Evolutionary conservation across 2,888 invertebrate species (phyloP), one percentile per base, ranked within the genome.

Genomic region (Cataglyphis cursor): DNA sequence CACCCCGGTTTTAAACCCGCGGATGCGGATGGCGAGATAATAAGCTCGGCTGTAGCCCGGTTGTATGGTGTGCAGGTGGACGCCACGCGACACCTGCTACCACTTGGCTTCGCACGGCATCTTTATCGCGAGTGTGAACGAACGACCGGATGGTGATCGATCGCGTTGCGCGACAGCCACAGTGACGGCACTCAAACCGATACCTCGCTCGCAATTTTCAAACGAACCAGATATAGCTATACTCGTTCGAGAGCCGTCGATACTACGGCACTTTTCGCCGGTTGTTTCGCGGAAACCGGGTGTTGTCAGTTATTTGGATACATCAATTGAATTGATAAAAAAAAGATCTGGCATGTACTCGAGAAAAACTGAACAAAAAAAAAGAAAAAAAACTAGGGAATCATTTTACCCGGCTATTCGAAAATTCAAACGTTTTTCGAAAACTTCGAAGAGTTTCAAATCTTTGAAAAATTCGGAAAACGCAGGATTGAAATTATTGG

Each of bases 21-120:
- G 59, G 24, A 72, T 66, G 65, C 54, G 62, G 41, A 41, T 44
- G 51, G 35, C 41, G 61, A 70, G 54, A 62, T 81, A 87, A 87
- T 87, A 81, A 87, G 85, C 81, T 28, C 70, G 68, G 66, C 65
- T 80, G 51, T n/a, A 75, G 62, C 35, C 57, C 51, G 35, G 65
- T 57, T 21, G 66, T 44, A 78, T 51, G 75, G 83, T 84, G 88
- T 87, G 61, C 90, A 89, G 90, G 88, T 88, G 89, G 88, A 90
- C 86, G 85, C 31, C 83, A 78, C 51, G 83, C 73, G 83, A 86
- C 90, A 90, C 89, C 91, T 91, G 90, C 87, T 89, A 86, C 86
- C 87, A 74, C 80, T 84, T 86, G 62, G 73, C 70, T 59, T 28
- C 51, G 28, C 41, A 0, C 38, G 59, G 76, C 78, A 73, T 83